These are phyloP conservation scores for Atethmia centrago DNA, from an alignment of 2,888 invertebrate species.

Conservation along the genomic window DNA sequence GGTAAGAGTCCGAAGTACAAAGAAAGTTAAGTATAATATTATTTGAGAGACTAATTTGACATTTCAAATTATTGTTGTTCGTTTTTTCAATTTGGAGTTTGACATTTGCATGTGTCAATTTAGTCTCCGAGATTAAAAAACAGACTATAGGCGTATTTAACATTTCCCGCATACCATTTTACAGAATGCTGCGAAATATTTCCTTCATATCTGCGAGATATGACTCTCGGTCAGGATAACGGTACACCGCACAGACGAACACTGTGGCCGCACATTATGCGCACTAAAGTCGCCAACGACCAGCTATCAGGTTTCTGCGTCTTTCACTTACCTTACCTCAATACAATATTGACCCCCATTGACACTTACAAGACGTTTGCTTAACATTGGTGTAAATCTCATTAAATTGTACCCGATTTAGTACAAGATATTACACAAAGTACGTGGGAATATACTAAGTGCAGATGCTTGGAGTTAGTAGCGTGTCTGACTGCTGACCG, in stretches of 20 bases:
- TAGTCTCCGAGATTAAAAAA: too few species aligned
- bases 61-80: too few species aligned
- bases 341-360: conserved; percentile 56
- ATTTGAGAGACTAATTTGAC: too few species aligned
- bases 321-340: conserved; percentile 56
- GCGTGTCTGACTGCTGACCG: conserved; percentile 40
- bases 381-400: conserved; percentile 36
- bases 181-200: conserved; percentile 45
- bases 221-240: conserved; percentile 55
- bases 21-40: conserved; percentile 9
- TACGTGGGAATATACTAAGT: conserved; percentile 48
- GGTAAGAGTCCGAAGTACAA: conserved; percentile 4
- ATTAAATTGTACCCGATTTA: conserved; percentile 23
- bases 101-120: too few species aligned
- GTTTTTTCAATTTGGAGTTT: too few species aligned
- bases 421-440: conserved; percentile 26
- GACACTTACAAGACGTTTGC: conserved; percentile 26
- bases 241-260: conserved; percentile 49
- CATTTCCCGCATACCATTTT: conserved; percentile 33
- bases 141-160: background rate
- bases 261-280: conserved; percentile 55
- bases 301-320: conserved; percentile 60
- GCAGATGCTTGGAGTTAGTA: conserved; percentile 28
- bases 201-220: conserved; percentile 57
- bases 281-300: conserved; percentile 41